Evolutionary conservation across 2,113 vertebrate genomes (phyloP).

Genomic region (Paracanthobrama guichenoti): DNA sequence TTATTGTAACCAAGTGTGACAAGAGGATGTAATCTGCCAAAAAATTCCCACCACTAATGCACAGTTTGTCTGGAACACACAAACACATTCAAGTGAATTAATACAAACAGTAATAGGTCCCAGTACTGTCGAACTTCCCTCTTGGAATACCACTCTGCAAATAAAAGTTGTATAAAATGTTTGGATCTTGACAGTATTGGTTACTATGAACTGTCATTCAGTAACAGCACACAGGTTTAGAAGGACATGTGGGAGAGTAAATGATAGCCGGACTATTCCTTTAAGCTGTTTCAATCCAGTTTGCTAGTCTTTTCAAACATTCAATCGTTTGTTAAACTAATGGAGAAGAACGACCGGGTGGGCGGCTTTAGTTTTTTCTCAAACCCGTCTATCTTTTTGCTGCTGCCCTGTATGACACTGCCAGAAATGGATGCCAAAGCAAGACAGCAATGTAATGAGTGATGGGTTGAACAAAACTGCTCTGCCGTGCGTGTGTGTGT

Average conservation of each 20-base stretch:
- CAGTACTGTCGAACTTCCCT: background rate
- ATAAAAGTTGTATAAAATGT: background rate
- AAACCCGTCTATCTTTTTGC: conserved; percentile 3
- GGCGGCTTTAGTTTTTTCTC: conserved; percentile 10
- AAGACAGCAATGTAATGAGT: conserved; percentile 47
- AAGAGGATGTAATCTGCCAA: background rate
- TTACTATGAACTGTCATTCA: background rate
- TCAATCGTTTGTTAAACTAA: conserved; percentile 10
- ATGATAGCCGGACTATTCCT: background rate
- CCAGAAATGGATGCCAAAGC: conserved; percentile 37
- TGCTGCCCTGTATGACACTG: conserved; percentile 7
- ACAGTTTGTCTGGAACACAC: background rate
- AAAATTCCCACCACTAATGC: background rate
- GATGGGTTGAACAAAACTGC: conserved; percentile 44
- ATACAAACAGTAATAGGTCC: background rate
- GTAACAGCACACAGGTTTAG: background rate
- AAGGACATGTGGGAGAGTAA: background rate
- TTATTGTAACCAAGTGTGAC: too few species aligned
- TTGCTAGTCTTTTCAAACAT: conserved; percentile 33
- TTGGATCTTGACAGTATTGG: background rate
- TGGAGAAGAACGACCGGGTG: conserved; percentile 12
- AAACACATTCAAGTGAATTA: conserved; percentile 3
- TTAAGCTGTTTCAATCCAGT: conserved; percentile 1
- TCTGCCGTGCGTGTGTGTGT: conserved; percentile 11
- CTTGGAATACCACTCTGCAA: background rate